Evolutionary conservation across 1,140 invertebrate genomes (phyloP), one percentile per base, ranked within the genome.

Genomic region (Drosophila pseudoananassae): DNA sequence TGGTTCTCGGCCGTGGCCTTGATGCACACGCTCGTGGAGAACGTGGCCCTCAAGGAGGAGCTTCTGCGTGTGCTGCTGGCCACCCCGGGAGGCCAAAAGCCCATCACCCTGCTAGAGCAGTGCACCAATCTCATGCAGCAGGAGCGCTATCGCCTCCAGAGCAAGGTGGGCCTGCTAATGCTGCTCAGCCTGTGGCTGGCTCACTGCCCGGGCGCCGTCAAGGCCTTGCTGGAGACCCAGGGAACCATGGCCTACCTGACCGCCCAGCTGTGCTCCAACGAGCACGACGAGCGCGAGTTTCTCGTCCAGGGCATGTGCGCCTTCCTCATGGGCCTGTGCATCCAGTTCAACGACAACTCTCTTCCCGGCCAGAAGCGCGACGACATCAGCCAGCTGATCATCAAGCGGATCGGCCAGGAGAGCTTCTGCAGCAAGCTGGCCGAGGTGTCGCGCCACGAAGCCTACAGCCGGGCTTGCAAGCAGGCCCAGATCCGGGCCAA

Each of bases 1-100:
- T 99, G 99, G 99, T 98, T 99, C 92, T 97, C 97, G 1, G 94
- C 98, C 0, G 96, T 99, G 4, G 96, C 98, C 9, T 92, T 99
- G 12, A 96, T 97, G 78, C 97, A 99, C 83, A 95, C 95, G 0
- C 92, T 99, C n/a, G 94, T 98, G 1, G 97, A 98, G 64, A 98
- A 98, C 91, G 93, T 94, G 3, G 94, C 94, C 4, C 96, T 99
- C 81, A 99, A 99, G 91, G 98, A 99, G 85, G 96, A 98, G 88
- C 91, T 99, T n/a, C 92, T 99, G 3, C 93, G 97, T 65, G 98
- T 99, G 10, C 94, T 99, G 58, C 92, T 99, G 36, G 97, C 98
- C 0, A 98, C 97, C 0, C 96, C 96, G 78, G 94, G 96, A 8
- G 96, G 96, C 0, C 96, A 95, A 61, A 94, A 96, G 10, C 97